These are phyloP conservation scores for Caenorhabditis sinica DNA, from an alignment of 2,888 invertebrate genomes.

Conservation along the genomic window DNA sequence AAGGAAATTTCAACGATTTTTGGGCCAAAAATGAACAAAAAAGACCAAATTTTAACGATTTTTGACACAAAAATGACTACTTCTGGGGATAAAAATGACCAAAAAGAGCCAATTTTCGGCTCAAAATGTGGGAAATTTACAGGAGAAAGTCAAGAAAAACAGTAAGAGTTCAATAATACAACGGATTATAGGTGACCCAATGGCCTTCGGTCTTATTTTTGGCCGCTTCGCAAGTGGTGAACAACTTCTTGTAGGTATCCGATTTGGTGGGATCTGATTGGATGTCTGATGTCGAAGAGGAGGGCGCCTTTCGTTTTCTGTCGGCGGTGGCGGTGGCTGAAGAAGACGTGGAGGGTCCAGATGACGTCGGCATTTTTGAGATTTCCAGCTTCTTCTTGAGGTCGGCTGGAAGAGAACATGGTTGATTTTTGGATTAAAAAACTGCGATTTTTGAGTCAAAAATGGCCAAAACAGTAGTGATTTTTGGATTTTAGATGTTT, in stretches of 20 bases:
- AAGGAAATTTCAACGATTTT: not conserved
- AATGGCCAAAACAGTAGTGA: too few relatives aligned
- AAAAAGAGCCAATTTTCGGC: not conserved
- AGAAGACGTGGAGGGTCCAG: conserved; percentile 39
- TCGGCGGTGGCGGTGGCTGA: too few relatives aligned
- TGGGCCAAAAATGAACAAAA: not conserved
- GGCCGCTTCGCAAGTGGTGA: conserved; percentile 93
- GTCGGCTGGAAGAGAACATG: conserved; percentile 32
- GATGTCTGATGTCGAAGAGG: conserved; percentile 59
- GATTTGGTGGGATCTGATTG: conserved; percentile 91
- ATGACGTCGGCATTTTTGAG: conserved; percentile 17
- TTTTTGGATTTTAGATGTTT: too few relatives aligned
- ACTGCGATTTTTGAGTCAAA: not conserved
- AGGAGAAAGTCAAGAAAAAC: conserved; percentile 1
- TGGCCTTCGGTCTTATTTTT: conserved; percentile 93
- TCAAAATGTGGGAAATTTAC: conserved; percentile 15
- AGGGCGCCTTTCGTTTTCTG: conserved; percentile 73
- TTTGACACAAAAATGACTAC: too few relatives aligned
- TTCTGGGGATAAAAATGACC: too few relatives aligned
- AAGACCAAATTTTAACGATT: not conserved
- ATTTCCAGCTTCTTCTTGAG: conserved; percentile 49
- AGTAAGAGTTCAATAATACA: conserved; percentile 84
- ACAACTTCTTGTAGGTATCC: conserved; percentile 95
- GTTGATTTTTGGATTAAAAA: too few relatives aligned
- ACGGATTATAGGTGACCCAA: conserved; percentile 98